Evolutionary conservation across 2,888 invertebrate species (phyloP).

Genomic region (Norana najaformis): DNA sequence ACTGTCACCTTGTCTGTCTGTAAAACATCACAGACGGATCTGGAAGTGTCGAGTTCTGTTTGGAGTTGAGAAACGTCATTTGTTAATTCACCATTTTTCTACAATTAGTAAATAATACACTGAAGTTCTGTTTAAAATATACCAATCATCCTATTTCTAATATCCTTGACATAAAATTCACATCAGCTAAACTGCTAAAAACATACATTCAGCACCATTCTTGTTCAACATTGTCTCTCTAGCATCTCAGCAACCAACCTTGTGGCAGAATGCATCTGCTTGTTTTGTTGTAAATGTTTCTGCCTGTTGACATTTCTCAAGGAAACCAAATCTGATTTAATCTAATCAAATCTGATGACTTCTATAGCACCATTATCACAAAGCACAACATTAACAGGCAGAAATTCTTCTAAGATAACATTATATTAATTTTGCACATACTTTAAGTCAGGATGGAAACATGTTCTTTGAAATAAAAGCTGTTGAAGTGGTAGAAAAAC

Average conservation of each 20-base stretch:
- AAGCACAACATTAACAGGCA: not conserved
- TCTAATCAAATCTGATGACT: too few species aligned
- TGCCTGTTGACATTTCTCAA: too few species aligned
- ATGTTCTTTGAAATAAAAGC: not conserved
- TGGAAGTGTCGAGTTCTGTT: not conserved
- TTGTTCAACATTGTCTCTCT: not conserved
- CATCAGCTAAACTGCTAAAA: not conserved
- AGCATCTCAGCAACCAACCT: constrained; percentile 22
- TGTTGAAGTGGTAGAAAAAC: not conserved
- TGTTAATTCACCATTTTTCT: not conserved
- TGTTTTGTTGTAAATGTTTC: too few species aligned
- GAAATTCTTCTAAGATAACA: not conserved
- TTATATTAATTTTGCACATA: not conserved
- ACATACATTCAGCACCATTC: not conserved
- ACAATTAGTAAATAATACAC: not conserved
- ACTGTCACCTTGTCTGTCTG: constrained; percentile 2
- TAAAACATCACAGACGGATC: not conserved
- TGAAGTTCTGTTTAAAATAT: not conserved
- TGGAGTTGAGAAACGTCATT: not conserved
- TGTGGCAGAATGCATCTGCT: not conserved
- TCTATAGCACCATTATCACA: not conserved
- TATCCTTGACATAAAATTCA: not conserved
- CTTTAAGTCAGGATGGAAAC: not conserved
- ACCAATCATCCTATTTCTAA: not conserved
- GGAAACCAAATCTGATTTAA: too few species aligned